These are phyloP conservation scores for Rhea americana DNA, from an alignment of 2,113 vertebrate genomes.

Conservation along the genomic window DNA sequence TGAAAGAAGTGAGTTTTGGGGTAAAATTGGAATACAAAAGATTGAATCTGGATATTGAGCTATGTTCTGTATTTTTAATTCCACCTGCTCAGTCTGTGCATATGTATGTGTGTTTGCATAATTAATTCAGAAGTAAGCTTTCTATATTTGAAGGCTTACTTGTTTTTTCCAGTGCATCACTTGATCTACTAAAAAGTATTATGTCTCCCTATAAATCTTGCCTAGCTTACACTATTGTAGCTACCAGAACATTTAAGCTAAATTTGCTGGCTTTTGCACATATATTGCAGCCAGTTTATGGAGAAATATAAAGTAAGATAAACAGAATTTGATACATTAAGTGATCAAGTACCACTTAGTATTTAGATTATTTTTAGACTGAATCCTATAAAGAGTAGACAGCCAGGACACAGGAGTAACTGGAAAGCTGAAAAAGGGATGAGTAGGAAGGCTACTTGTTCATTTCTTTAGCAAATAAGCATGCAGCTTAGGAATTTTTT, in stretches of 20 bases:
- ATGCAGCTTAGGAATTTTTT: not conserved
- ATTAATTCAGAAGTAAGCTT: not conserved
- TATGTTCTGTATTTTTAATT: not conserved
- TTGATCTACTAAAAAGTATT: not conserved
- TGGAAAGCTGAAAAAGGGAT: not conserved
- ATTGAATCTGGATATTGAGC: not conserved
- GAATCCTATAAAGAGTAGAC: not conserved
- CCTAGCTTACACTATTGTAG: not conserved
- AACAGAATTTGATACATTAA: not conserved
- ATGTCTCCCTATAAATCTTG: not conserved
- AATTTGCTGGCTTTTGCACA: not conserved
- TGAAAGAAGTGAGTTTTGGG: not conserved
- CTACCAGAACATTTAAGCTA: not conserved
- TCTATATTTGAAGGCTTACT: not conserved
- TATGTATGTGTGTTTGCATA: not conserved
- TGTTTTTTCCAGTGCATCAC: not conserved
- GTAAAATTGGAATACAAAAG: not conserved
- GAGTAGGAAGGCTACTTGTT: not conserved
- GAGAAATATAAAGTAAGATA: not conserved
- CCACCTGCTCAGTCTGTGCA: not conserved
- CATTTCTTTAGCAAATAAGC: not conserved
- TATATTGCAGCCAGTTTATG: not conserved
- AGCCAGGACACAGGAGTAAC: not conserved
- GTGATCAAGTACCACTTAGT: not conserved
- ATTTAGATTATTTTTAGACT: not conserved